phyloP scores from a whole-genome alignment of 1,140 invertebrate genomes.

The Elysia chlorotica region DNA sequence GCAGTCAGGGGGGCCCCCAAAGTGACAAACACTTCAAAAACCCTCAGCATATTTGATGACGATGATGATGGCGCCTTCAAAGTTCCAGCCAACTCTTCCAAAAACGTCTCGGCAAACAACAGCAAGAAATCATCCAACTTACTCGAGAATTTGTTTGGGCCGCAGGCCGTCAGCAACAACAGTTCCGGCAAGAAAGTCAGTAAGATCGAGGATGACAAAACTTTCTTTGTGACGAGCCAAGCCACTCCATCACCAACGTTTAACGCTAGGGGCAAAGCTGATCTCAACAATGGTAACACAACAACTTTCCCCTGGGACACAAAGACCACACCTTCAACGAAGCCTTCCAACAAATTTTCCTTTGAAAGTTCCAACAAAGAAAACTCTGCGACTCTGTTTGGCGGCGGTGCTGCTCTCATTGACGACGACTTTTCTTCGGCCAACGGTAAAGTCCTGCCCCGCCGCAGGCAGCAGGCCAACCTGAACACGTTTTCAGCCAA shows the following conservation, averaged over 20 bases:
- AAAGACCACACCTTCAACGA: no score
- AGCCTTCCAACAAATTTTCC: neutral
- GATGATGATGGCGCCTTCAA: slow-evolving; percentile 11
- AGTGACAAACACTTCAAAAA: neutral
- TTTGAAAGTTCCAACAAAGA: slow-evolving; percentile 19
- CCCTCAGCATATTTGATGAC: slow-evolving; percentile 17
- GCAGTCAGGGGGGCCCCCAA: neutral
- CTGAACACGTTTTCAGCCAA: slow-evolving; percentile 34
- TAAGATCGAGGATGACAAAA: slow-evolving; percentile 27
- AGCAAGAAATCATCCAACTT: slow-evolving; percentile 36
- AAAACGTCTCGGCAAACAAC: slow-evolving; percentile 3
- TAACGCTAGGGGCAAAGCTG: no score
- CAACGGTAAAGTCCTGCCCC: slow-evolving; percentile 31
- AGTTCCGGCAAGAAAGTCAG: slow-evolving; percentile 25
- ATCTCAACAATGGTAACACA: no score
- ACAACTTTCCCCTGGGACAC: slow-evolving; percentile 39
- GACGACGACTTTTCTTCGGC: slow-evolving; percentile 30
- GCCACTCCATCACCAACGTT: neutral
- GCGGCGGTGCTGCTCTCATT: slow-evolving; percentile 36
- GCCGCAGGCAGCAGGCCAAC: slow-evolving; percentile 26
- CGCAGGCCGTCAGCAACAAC: slow-evolving; percentile 10
- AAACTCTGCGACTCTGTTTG: slow-evolving; percentile 34
- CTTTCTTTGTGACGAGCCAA: slow-evolving; percentile 31
- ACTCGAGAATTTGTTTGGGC: slow-evolving; percentile 45
- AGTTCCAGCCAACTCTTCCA: neutral